A percentile compares a stretch with the other conserved stretches of the same genome.
Conservation (phyloP, 2,113 vertebrate genomes). For the Bubo scandiacus region DNA sequence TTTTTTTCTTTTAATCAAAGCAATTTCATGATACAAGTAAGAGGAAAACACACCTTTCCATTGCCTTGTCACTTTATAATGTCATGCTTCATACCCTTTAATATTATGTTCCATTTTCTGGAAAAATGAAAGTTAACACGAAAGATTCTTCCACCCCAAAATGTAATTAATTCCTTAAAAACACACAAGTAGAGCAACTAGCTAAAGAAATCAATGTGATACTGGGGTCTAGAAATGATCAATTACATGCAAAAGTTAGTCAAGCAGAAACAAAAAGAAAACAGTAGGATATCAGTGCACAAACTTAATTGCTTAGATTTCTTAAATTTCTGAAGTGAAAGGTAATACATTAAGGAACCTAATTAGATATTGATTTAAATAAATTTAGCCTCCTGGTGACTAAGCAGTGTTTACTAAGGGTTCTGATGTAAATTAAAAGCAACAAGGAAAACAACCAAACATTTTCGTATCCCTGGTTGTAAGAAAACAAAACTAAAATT, state of each 20-base stretch:
- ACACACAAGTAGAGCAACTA: background rate
- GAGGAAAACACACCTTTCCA: background rate
- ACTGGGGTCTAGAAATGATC: conserved; percentile 1
- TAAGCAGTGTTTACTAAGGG: conserved; percentile 14
- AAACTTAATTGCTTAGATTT: conserved; percentile 49
- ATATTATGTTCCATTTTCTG: background rate
- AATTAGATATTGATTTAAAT: conserved; percentile 69
- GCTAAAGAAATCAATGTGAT: conserved; percentile 23
- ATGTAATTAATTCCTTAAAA: background rate
- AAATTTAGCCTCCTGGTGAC: conserved; percentile 32
- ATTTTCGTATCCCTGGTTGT: background rate
- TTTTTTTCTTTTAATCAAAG: background rate
- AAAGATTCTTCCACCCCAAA: background rate
- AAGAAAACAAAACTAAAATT: background rate
- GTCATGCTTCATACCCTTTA: background rate
- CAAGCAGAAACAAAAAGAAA: conserved; percentile 19
- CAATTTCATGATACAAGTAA: background rate
- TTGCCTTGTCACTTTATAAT: background rate
- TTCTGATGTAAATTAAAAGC: conserved; percentile 42
- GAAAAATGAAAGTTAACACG: background rate
- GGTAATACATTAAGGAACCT: conserved; percentile 46
- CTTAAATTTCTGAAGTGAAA: conserved; percentile 56
- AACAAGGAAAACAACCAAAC: background rate
- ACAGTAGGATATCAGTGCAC: background rate
- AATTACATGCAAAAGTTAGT: background rate